Conservation (phyloP, 2,888 invertebrate species). For the Pycnomerus fuliginosus region DNA sequence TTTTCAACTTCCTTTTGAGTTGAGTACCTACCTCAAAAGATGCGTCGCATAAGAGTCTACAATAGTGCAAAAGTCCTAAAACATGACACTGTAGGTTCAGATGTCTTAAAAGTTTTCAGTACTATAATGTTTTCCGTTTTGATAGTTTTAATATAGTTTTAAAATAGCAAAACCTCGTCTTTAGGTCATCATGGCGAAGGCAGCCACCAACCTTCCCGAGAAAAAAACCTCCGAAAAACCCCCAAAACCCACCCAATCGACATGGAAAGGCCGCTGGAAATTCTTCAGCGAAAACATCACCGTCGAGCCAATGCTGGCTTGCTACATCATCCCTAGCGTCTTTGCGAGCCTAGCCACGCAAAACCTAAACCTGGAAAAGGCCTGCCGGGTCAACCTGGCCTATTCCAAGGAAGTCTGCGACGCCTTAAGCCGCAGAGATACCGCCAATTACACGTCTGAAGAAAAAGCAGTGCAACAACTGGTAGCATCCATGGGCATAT, state of each 20-base stretch:
- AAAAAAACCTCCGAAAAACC: conserved; percentile 12
- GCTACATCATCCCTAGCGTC: conserved; percentile 66
- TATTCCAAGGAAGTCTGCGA: conserved; percentile 74
- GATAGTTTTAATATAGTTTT: too few species aligned
- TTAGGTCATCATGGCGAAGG: too few species aligned
- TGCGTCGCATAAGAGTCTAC: too few species aligned
- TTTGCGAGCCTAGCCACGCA: conserved; percentile 76
- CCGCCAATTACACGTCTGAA: conserved; percentile 63
- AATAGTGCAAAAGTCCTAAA: too few species aligned
- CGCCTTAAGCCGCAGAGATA: conserved; percentile 72
- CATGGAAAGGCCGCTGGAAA: conserved; percentile 58
- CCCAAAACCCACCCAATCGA: conserved; percentile 47
- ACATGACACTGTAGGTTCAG: too few species aligned
- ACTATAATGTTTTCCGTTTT: too few species aligned
- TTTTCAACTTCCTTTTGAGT: too few species aligned
- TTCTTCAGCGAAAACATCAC: conserved; percentile 66
- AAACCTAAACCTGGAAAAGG: conserved; percentile 83
- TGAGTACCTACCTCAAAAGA: too few species aligned
- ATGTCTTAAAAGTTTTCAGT: too few species aligned
- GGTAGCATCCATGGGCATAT: conserved; percentile 79
- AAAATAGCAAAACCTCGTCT: too few species aligned
- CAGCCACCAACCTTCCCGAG: too few species aligned
- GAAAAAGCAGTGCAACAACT: conserved; percentile 69
- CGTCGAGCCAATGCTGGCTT: conserved; percentile 74
- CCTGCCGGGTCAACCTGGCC: conserved; percentile 77